Evolutionary conservation across 1,140 invertebrate species (phyloP), one percentile per base, ranked within the genome.

Genomic region (Drosophila sturtevanti): DNA sequence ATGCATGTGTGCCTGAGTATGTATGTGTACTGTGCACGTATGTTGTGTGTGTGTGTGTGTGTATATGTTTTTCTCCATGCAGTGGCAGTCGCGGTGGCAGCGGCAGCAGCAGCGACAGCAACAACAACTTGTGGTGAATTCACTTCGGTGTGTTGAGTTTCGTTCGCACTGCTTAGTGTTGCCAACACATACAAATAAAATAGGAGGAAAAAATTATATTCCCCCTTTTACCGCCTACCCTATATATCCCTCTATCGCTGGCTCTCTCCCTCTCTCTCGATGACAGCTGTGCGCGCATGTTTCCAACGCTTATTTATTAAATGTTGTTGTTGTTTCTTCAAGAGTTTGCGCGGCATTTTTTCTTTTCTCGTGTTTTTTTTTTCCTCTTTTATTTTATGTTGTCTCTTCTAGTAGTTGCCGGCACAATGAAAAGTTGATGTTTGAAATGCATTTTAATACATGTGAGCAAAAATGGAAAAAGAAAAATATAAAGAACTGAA

Each of bases 221-320:
- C 41, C 41, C 41, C 41, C 27, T 6, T 6, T n/a, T 21, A 48
- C 41, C 41, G 16, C 12, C 16, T 48, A 48, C 41, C 41, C 16
- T 9, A 38, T 63, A 27, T 63, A 75, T 44, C 61, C 54, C 48
- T 68, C 52, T 79, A 48, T 52, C 66, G 27, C 7, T 68, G 59
- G n/a, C 34, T 31, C 55, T 14, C 31, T 56, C 51, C 27, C 56
- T 27, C 31, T 35, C 18, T 16, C 61, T 52, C 68, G 58, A 18
- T 72, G 79, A 87, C 81, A 86, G 81, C 81, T 86, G 81, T 86
- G 79, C 85, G 82, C 81, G 81, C 81, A 86, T 87, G 81, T 86
- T 86, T 77, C 68, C 71, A 82, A 72, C 79, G 82, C 68, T 77
- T 87, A 77, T 76, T 85, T 81, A 72, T 85, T 81, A 81, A 87